Base-by-base conservation (phyloP, 1,140 invertebrate species). In the Homarus americanus region DNA sequence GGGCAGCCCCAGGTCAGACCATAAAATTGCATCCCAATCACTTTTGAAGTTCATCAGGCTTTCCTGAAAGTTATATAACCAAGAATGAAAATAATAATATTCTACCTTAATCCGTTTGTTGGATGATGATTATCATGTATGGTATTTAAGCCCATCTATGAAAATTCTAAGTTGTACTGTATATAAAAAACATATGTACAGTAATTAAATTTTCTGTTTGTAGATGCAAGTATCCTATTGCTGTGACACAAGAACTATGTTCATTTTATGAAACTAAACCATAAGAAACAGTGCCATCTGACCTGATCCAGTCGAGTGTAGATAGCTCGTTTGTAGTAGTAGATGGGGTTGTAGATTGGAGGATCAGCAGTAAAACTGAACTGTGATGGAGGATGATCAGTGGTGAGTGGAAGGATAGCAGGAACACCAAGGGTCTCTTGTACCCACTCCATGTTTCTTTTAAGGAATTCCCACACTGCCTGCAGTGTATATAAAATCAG, bases 381-480 rank as follows among this genome's bases (percentile, higher is more conserved):
- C 75, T 82, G 79, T 76, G 94, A 78, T 91, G 78, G 91, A 72
- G 80, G 90, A 75, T 88, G 82, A 82, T 94, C 86, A 40, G 53
- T 36, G 86, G 95, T 94, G 72, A 95, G 93, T 1, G 95, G 94
- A 53, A 95, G 93, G 32, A 94, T 93, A 9, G 94, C 94, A 1
- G 95, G 94, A 17, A 80, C 86, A 15, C 72, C 79, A 1, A 92
- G 63, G 69, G 94, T 93, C 2, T 91, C 75, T 72, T 94, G 95
- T 58, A 97, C 93, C 95, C 96, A 96, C 69, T 96, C 95, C n/a
- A 95, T 95, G 92, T 96, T 96, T 24, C 95, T 94, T 79, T 96
- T 95, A 0, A 97, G 92, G 93, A 97, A 97, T 87, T 96, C 95
- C 93, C 96, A 96, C 66, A 96, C 94, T 3, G 96, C 95, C 96